Percentiles rank a stretch among this genome's conserved stretches.
phyloP scores from a whole-genome alignment of 2,113 vertebrate species.

The Lampris incognitus region DNA sequence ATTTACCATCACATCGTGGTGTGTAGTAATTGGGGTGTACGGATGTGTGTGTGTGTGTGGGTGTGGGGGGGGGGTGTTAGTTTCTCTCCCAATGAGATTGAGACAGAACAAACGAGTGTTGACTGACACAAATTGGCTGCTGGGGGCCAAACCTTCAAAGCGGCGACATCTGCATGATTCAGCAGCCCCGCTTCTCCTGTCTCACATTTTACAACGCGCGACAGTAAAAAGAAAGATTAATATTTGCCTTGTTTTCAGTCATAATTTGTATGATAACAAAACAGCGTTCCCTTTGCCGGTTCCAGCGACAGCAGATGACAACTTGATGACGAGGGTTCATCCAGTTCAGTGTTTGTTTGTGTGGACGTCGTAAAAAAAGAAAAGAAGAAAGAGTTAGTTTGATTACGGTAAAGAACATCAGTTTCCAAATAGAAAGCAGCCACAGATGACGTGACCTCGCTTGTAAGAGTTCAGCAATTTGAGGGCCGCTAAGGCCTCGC shows the following conservation, averaged over 20 bases:
- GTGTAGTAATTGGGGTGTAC: no score
- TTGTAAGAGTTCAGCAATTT: no score
- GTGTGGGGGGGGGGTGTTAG: neutral
- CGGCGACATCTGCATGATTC: neutral
- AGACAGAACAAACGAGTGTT: slow-evolving; percentile 6
- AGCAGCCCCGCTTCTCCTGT: neutral
- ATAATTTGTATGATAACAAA: neutral
- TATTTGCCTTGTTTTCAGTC: slow-evolving; percentile 9
- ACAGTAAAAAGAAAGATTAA: slow-evolving; percentile 22
- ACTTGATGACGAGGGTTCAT: slow-evolving; percentile 14
- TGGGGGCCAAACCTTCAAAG: slow-evolving; percentile 18
- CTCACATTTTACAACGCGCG: slow-evolving; percentile 22
- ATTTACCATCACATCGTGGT: no score
- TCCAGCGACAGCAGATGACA: neutral
- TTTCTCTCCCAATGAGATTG: slow-evolving; percentile 30
- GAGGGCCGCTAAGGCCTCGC: no score
- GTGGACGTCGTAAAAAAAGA: neutral
- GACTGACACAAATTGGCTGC: slow-evolving; percentile 8
- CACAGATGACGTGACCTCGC: no score
- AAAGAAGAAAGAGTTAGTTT: neutral
- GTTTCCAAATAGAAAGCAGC: no score
- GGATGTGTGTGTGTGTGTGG: no score
- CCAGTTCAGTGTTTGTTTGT: slow-evolving; percentile 20
- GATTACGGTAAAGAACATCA: slow-evolving; percentile 18
- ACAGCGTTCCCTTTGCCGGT: slow-evolving; percentile 2